A percentile compares a stretch with the other conserved stretches of the same genome.
Conservation (phyloP, 2,797 vertebrate species). For the Natrix natrix region DNA sequence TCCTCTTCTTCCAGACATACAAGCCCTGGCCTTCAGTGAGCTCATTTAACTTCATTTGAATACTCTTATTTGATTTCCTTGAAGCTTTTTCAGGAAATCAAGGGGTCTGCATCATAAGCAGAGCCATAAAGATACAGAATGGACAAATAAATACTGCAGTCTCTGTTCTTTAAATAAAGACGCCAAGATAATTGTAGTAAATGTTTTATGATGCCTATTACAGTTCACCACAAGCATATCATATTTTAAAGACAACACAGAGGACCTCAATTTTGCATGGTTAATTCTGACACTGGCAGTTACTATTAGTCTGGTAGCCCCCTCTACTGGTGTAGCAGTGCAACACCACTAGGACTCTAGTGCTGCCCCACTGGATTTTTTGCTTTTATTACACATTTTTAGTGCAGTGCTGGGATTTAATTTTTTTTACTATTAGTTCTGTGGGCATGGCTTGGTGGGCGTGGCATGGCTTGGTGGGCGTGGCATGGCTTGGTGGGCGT, state of each 20-base stretch:
- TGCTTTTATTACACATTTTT: neutral
- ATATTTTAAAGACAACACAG: neutral
- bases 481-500: too few species aligned
- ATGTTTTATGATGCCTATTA: neutral
- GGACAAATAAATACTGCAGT: neutral
- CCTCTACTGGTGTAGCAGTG: neutral
- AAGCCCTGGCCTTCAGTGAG: neutral
- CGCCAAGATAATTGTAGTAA: neutral
- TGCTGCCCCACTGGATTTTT: neutral
- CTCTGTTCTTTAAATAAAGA: constrained; percentile 1
- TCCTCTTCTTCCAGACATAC: neutral
- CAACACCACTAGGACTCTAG: neutral
- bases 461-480: too few species aligned
- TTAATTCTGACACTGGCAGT: neutral
- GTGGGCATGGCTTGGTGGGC: too few species aligned
- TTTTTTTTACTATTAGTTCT: too few species aligned
- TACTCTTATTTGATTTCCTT: constrained; percentile 6
- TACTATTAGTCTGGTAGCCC: neutral
- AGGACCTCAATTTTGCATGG: neutral
- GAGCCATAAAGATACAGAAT: neutral
- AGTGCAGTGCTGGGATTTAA: too few species aligned
- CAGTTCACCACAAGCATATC: neutral
- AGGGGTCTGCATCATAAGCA: constrained; percentile 5
- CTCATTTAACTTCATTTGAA: constrained; percentile 13
- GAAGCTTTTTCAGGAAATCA: constrained; percentile 24